Evolutionary conservation across 2,797 vertebrate genomes (phyloP).

Genomic region (Alosa sapidissima): DNA sequence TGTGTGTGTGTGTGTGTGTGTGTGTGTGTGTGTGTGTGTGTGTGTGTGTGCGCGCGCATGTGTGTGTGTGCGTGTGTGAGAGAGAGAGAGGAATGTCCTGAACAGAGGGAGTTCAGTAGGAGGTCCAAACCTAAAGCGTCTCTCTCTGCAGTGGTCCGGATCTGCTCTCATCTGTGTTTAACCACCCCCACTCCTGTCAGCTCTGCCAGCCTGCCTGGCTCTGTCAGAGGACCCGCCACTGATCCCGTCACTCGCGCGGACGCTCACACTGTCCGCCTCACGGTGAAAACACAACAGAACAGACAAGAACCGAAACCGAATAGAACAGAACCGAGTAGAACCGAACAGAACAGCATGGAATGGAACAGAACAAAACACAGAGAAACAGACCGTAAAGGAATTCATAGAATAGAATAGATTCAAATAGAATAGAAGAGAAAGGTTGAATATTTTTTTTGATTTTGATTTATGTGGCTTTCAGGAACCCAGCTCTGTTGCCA

Average conservation of each 20-base stretch:
- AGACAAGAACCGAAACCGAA: not conserved
- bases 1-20: not conserved
- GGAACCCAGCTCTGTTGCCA: no score
- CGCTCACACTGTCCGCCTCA: not conserved
- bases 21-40: not conserved
- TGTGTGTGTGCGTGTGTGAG: not conserved
- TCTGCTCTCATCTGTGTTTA: not conserved
- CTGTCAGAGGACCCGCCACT: not conserved
- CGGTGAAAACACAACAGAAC: not conserved
- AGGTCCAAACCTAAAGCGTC: constrained; percentile 6
- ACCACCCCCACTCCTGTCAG: not conserved
- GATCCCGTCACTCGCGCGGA: not conserved
- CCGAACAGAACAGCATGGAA: not conserved
- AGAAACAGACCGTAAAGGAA: no score
- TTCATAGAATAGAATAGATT: no score
- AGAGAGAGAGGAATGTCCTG: constrained; percentile 35
- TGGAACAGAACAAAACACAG: not conserved
- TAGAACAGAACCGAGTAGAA: not conserved
- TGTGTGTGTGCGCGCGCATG: not conserved
- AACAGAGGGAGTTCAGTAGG: constrained; percentile 41
- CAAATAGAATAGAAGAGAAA: no score
- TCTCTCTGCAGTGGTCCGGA: not conserved
- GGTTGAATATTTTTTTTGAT: no score
- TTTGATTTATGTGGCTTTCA: no score
- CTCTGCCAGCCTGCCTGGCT: not conserved